Evolutionary conservation across 53 echinoderm and acorn worm genomes (phyloP).

Genomic region (Hippasteria phrygiana): DNA sequence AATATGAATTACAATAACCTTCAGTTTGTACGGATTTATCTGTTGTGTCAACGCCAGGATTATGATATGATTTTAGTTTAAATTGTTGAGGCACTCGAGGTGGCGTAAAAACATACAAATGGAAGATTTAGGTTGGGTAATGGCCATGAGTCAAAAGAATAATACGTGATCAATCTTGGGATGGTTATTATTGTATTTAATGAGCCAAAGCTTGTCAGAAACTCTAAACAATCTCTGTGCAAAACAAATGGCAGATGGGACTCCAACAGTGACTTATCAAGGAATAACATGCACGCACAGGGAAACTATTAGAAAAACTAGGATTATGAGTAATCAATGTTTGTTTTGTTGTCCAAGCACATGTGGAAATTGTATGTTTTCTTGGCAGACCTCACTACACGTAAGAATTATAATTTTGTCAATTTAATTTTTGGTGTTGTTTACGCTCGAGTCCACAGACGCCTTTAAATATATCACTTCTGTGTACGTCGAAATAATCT

Average conservation of each 20-base stretch:
- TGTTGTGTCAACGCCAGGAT: too few species aligned
- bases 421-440: not conserved
- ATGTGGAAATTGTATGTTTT: not conserved
- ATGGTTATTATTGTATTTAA: not conserved
- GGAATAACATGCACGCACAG: not conserved
- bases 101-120: not conserved
- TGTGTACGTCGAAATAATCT: not conserved
- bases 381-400: not conserved
- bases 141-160: not conserved
- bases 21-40: too few species aligned
- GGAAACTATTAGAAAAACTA: not conserved
- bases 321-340: not conserved
- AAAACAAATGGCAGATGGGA: slow-evolving; percentile 1
- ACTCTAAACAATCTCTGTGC: not conserved
- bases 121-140: not conserved
- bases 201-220: not conserved
- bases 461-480: not conserved
- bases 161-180: not conserved
- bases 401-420: not conserved
- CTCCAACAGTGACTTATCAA: not conserved
- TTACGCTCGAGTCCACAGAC: not conserved
- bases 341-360: not conserved
- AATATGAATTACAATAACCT: too few species aligned
- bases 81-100: too few species aligned
- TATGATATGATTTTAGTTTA: too few species aligned